Percentiles rank a stretch among this genome's conserved stretches.
phyloP scores from a whole-genome alignment of 2,797 vertebrate genomes.

The Euphonia xanthogaster region DNA sequence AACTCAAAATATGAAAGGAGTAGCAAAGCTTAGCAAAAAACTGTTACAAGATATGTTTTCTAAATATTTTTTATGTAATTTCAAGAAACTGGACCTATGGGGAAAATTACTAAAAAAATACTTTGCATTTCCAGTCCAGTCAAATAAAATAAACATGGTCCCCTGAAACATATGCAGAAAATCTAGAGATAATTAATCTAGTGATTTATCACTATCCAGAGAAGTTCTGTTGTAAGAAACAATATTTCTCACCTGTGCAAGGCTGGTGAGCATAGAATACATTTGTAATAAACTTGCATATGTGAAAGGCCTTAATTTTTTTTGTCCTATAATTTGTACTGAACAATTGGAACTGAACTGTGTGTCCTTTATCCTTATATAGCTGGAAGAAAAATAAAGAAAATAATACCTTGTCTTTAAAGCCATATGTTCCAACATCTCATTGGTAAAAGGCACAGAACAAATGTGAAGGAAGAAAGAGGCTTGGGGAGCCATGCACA shows the following conservation, averaged over 20 bases:
- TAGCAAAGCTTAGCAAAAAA: not conserved
- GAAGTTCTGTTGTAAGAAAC: not conserved
- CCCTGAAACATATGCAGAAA: not conserved
- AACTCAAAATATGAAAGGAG: not conserved
- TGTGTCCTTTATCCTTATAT: not conserved
- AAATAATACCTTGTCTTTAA: not conserved
- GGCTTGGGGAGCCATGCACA: not conserved
- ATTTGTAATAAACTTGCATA: not conserved
- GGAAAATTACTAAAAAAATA: not conserved
- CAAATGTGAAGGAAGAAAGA: not conserved
- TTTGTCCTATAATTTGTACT: not conserved
- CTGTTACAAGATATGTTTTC: not conserved
- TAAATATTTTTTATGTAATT: not conserved
- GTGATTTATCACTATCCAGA: not conserved
- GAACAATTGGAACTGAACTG: not conserved
- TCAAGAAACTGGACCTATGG: not conserved
- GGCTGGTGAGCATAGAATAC: not conserved
- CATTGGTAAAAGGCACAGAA: not conserved
- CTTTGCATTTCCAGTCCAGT: not conserved
- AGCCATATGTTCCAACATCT: not conserved
- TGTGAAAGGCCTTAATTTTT: not conserved
- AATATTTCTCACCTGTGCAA: not conserved
- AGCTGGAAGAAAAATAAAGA: not conserved
- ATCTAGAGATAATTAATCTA: not conserved
- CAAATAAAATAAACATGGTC: not conserved